phyloP scores from a whole-genome alignment of 2,797 vertebrate species.

The Halcyon leucocephala region DNA sequence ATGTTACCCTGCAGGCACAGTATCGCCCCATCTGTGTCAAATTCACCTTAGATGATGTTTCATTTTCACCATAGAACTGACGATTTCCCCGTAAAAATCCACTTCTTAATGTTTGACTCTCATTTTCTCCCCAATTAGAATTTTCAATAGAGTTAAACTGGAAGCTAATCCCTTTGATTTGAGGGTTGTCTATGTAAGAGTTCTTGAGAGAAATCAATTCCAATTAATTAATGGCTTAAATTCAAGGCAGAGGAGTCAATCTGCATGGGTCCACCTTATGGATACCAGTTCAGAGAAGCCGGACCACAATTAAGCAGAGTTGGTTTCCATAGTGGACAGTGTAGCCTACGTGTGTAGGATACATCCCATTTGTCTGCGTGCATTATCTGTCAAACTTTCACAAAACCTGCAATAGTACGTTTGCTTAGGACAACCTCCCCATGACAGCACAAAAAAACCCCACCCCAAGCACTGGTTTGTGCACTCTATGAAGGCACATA shows the following conservation, averaged over 20 bases:
- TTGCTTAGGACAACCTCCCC: not conserved
- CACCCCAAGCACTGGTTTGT: too few species aligned
- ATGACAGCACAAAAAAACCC: not conserved
- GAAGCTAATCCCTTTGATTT: not conserved
- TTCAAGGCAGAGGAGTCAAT: not conserved
- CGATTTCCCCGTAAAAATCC: not conserved
- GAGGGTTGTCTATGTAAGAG: not conserved
- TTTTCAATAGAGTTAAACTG: not conserved
- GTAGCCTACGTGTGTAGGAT: not conserved
- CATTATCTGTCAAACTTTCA: not conserved
- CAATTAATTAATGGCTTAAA: not conserved
- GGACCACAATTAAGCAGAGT: not conserved
- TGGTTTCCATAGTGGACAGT: not conserved
- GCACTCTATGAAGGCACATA: not conserved
- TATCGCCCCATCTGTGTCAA: not conserved
- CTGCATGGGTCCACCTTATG: not conserved
- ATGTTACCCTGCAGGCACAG: not conserved
- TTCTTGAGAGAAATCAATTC: not conserved
- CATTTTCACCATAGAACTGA: not conserved
- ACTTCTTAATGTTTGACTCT: not conserved
- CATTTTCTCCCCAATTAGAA: not conserved
- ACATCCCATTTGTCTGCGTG: not conserved
- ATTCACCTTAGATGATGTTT: not conserved
- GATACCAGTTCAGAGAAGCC: not conserved
- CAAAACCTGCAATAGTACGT: not conserved